Base-by-base conservation (phyloP, 2,888 invertebrate species). In the Petrophora chlorosata region DNA sequence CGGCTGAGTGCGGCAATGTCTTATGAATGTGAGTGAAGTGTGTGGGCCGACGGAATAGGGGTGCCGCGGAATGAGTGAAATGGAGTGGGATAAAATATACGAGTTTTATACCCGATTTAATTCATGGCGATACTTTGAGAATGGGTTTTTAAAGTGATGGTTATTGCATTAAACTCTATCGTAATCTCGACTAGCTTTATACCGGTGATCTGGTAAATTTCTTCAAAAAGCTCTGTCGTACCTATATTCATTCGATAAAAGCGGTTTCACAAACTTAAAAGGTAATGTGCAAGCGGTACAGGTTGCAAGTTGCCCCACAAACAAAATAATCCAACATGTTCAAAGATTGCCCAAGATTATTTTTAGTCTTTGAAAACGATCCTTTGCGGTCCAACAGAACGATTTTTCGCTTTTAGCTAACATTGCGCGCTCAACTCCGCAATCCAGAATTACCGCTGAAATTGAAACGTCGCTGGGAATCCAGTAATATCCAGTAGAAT, bases 401-500 rank as follows among this genome's bases (percentile, higher is more conserved):
- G 33, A 45, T 45, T 45, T 51, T 52, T 46, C 23, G 26, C 42
- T 14, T 52, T 33, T 38, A 25, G 16, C 10, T n/a, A 26, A 35
- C 28, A 34, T 13, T 36, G 44, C 34, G 48, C 44, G 25, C 35
- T 42, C 52, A 13, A 22, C 32, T 44, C 30, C 19, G 42, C 57
- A 59, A 54, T 33, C 53, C 28, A 36, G 45, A 50, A 54, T 48
- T 52, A 57, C 49, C 38, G 48, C 33, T 42, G 48, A 57, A 59
- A 62, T 61, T 55, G 59, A 59, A 62, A 50, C 51, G 42, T 49
- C 33, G 45, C 39, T 50, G 53, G 35, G 28, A 48, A 41, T 48
- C 47, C 28, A 36, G 47, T 47, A 41, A 53, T 56, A 63, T 65
- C 53, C 28, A 36, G 47, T 47, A 41, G 53, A 55, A 63, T 65